Base-by-base conservation (phyloP, 2,888 invertebrate species). In the Drosophila picticornis region DNA sequence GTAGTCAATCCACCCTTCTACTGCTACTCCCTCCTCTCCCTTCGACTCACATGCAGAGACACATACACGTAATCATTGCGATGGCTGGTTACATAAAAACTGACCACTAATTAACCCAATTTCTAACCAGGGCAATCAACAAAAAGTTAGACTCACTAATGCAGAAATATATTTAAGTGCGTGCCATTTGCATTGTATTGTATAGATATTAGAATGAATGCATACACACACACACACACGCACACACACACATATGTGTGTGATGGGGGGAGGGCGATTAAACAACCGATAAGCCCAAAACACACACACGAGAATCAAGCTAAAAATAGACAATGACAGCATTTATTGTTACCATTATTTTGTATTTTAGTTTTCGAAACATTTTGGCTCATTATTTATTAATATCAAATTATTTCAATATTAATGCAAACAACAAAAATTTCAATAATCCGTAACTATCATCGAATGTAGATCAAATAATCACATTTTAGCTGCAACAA, bases 361-460 rank as follows among this genome's bases (percentile, higher is more conserved):
- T 56, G 53, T 13, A 75, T 69, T 74, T 63, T 43, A 59, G 68
- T 29, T 69, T 66, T 57, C 34, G 38, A 38, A 60, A 53, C 81
- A 68, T 75, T 71, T 66, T 57, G 56, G 73, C 75, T 86, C 83
- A 85, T 85, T 87, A 83, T 80, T 85, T 82, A 87, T 87, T 80
- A 77, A 75, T 80, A 69, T 75, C 75, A 67, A 85, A 87, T 87
- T 86, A 86, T 87, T 87, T 87, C 85, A 78, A 87, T 86, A 86
- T 86, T 82, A 87, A 86, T 84, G 82, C 86, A 77, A 84, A 86
- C 85, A 87, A 85, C 84, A 87, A 82, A 84, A 85, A 78, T 85
- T 86, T 86, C 86, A 87, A 86, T 86, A 87, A 85, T 81, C 84
- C 84, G 82, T 79, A 86, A 86, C 87, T 86, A 86, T 87, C 88